These are phyloP conservation scores for Gasterosteus aculeatus DNA, from an alignment of 2,113 vertebrate genomes.

Conservation along the genomic window DNA sequence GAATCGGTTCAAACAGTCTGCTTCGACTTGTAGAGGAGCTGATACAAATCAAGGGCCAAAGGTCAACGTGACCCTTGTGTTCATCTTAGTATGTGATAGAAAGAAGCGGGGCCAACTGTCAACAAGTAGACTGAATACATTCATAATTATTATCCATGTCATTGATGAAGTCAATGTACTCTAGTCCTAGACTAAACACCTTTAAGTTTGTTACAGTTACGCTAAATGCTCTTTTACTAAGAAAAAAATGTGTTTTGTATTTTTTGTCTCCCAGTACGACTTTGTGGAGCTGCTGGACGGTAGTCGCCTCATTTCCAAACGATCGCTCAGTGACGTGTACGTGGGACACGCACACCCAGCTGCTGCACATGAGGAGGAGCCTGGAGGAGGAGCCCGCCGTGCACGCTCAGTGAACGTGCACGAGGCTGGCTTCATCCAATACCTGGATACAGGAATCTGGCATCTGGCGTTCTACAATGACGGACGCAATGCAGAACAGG, in stretches of 20 bases:
- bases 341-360: conserved; percentile 75
- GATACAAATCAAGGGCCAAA: background rate
- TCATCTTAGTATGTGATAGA: background rate
- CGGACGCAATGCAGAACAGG: conserved; percentile 91
- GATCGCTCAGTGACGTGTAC: conserved; percentile 85
- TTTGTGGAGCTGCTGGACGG: conserved; percentile 97
- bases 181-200: background rate
- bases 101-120: background rate
- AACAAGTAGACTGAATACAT: background rate
- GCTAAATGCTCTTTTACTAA: background rate
- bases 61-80: background rate
- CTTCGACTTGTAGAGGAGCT: background rate
- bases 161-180: background rate
- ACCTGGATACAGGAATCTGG: conserved; percentile 97
- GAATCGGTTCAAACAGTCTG: background rate
- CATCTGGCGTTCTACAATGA: conserved; percentile 98
- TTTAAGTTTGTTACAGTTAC: background rate
- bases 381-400: conserved; percentile 68
- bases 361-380: conserved; percentile 73
- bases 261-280: conserved; percentile 86
- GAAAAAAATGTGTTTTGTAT: background rate
- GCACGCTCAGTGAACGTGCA: conserved; percentile 89
- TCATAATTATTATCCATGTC: background rate
- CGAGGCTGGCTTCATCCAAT: conserved; percentile 96
- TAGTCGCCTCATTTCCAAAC: conserved; percentile 91